Base-by-base conservation (phyloP, 2,113 vertebrate species). In the Chloropsis hardwickii region DNA sequence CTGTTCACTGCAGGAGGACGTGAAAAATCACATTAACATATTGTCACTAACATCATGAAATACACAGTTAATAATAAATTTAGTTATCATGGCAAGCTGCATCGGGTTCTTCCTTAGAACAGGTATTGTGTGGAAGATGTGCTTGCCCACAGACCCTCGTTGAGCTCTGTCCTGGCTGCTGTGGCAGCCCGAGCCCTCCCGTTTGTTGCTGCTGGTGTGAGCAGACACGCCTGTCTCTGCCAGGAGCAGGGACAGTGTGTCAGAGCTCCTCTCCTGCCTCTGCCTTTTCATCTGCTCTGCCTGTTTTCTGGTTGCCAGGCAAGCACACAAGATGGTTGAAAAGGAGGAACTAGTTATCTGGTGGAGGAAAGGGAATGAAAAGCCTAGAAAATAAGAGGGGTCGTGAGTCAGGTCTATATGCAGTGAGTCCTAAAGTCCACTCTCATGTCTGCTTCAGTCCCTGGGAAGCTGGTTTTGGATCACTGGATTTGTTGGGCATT, bases 41-140 rank as follows among this genome's bases (percentile, higher is more conserved):
- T 99, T 99, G 99, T 99, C 99, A 99, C 98, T 98, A 99, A 99
- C 98, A 98, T 99, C 99, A 99, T 99, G 98, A 98, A 99, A 99
- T 99, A 99, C 99, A 99, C 99, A 99, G 98, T 99, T 99, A 99
- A 99, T 99, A 98, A 98, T 98, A 98, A 98, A 99, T 99, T 99
- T 98, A 99, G 99, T 98, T 98, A 98, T 98, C 98, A 98, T 98
- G 98, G 98, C 98, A 98, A 98, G 98, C 94, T 94, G 98, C 96
- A 98, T 94, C 87, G 98, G 98, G 98, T 97, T 98, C 98, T 98
- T 98, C 98, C 98, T 98, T 98, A 97, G 98, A 97, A 97, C 96
- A 98, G 98, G 93, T 84, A 95, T 97, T 97, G 94, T 92, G 78
- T 79, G 89, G 95, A 97, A 97, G 96, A 94, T 97, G 94, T 83